Evolutionary conservation across 1,140 invertebrate genomes (phyloP).

Genomic region (Hyphantria cunea): DNA sequence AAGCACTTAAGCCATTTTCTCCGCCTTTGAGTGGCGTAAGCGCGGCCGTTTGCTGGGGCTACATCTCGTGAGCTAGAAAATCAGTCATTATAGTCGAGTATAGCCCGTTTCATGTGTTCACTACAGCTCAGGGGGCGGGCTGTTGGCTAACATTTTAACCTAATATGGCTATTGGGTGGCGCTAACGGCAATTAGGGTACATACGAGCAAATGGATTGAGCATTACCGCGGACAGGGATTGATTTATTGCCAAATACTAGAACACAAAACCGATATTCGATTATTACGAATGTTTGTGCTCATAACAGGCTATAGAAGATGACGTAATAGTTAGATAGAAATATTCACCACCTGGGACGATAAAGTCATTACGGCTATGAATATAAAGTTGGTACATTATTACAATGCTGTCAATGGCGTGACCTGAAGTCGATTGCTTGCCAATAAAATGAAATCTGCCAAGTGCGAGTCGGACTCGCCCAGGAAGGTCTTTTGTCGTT

Average conservation of each 20-base stretch:
- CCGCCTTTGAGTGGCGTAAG: slow-evolving; percentile 81
- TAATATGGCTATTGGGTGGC: slow-evolving; percentile 77
- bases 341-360: slow-evolving; percentile 46
- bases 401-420: slow-evolving; percentile 51
- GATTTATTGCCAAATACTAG: slow-evolving; percentile 70
- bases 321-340: no score
- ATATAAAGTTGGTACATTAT: slow-evolving; percentile 52
- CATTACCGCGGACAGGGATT: slow-evolving; percentile 76
- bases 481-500: no score
- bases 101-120: slow-evolving; percentile 51
- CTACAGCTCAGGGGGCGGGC: slow-evolving; percentile 43
- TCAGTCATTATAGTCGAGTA: slow-evolving; percentile 74
- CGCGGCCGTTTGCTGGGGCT: slow-evolving; percentile 69
- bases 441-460: slow-evolving; percentile 43
- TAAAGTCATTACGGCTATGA: slow-evolving; percentile 66
- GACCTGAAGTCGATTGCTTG: slow-evolving; percentile 53
- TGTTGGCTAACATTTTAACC: slow-evolving; percentile 55
- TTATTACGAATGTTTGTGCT: neutral
- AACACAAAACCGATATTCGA: slow-evolving; percentile 52
- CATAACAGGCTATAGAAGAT: no score
- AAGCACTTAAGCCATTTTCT: slow-evolving; percentile 82
- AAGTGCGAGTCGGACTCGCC: no score
- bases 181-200: slow-evolving; percentile 78
- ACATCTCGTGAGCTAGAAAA: slow-evolving; percentile 79
- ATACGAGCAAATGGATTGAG: slow-evolving; percentile 78